These are phyloP conservation scores for Anoplolepis gracilipes DNA, from an alignment of 1,140 invertebrate genomes.

Conservation along the genomic window DNA sequence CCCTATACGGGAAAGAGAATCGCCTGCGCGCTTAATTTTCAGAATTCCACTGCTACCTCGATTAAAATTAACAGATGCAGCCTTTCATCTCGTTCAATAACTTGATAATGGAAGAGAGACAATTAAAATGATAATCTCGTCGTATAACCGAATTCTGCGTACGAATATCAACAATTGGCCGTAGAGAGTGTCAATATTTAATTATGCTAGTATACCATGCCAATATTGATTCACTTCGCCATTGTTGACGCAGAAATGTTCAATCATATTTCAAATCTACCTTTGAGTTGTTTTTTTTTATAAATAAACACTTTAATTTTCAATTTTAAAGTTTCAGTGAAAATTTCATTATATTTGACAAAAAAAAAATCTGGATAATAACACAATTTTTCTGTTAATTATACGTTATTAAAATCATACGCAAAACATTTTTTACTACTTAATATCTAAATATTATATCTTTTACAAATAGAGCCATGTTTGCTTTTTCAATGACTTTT, in stretches of 20 bases:
- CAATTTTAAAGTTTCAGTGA: background rate
- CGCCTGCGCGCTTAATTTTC: slow-evolving; percentile 39
- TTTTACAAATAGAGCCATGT: background rate
- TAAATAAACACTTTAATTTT: background rate
- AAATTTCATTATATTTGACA: background rate
- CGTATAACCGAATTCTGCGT: slow-evolving; percentile 40
- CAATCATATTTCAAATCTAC: slow-evolving; percentile 3
- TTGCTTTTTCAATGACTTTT: background rate
- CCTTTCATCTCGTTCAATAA: slow-evolving; percentile 29
- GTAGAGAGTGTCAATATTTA: slow-evolving; percentile 36
- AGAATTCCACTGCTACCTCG: slow-evolving; percentile 17
- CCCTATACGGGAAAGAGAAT: background rate
- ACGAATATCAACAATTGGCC: slow-evolving; percentile 50
- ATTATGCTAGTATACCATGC: slow-evolving; percentile 33
- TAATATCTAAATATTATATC: background rate
- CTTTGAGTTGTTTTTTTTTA: slow-evolving; percentile 15
- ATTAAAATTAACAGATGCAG: slow-evolving; percentile 53
- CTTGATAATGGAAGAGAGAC: slow-evolving; percentile 48
- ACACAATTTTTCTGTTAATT: background rate
- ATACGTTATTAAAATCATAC: background rate
- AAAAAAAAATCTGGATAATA: background rate
- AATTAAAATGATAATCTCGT: slow-evolving; percentile 59
- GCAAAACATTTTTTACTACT: background rate
- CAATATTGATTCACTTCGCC: slow-evolving; percentile 47
- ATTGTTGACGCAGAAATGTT: slow-evolving; percentile 12